Evolutionary conservation across 2,888 invertebrate genomes (phyloP).

Genomic region (Dinocampus coccinellae): DNA sequence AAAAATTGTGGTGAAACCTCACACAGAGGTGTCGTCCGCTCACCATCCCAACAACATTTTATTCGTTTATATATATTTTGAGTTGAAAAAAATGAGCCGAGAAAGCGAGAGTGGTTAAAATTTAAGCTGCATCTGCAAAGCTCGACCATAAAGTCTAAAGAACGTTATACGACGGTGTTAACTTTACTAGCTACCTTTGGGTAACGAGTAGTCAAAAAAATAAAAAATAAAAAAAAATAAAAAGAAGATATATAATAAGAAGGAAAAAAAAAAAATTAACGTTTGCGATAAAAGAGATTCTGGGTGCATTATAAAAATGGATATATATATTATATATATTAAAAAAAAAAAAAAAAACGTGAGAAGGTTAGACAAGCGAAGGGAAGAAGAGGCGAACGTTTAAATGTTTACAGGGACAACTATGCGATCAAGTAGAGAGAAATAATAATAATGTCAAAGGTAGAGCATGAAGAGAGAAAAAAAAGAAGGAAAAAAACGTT

Average conservation of each 20-base stretch:
- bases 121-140: slow-evolving; percentile 40
- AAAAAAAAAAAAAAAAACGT: slow-evolving; percentile 4
- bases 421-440: slow-evolving; percentile 10
- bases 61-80: background rate
- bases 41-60: background rate
- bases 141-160: slow-evolving; percentile 42
- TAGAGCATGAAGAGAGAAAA: background rate
- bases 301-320: slow-evolving; percentile 38
- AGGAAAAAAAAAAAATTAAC: slow-evolving; percentile 21
- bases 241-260: background rate
- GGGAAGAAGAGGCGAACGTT: background rate
- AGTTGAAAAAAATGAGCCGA: background rate
- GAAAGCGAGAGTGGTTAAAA: slow-evolving; percentile 7
- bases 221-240: slow-evolving; percentile 10
- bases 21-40: background rate
- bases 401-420: background rate
- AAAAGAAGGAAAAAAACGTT: background rate
- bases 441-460: background rate
- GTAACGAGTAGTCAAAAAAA: slow-evolving; percentile 19
- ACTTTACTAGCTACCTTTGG: slow-evolving; percentile 43
- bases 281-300: slow-evolving; percentile 33
- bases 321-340: slow-evolving; percentile 17
- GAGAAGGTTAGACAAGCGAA: background rate
- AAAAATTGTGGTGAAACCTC: background rate
- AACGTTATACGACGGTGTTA: slow-evolving; percentile 41